A percentile compares a stretch with the other conserved stretches of the same genome.
These are phyloP conservation scores for Tapirus indicus DNA, from an alignment of 2,797 vertebrate species.

Conservation along the genomic window DNA sequence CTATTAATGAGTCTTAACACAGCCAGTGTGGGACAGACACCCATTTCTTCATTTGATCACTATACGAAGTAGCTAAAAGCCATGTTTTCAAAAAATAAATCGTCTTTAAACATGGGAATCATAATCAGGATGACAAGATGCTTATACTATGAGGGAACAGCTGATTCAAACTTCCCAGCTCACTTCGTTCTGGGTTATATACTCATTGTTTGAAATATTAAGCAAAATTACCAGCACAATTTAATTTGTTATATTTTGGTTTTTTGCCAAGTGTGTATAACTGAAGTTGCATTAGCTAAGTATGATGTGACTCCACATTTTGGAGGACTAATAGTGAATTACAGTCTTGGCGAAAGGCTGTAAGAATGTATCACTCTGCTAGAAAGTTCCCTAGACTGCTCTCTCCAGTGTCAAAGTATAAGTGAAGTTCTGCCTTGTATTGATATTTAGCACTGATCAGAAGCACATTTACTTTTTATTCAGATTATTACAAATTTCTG, in stretches of 20 bases:
- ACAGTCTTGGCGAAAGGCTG: neutral
- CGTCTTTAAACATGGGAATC: neutral
- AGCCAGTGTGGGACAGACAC: neutral
- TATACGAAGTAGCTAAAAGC: neutral
- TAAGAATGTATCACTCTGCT: neutral
- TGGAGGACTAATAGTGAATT: neutral
- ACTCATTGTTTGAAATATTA: neutral
- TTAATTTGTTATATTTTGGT: neutral
- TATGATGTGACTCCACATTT: neutral
- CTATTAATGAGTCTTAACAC: neutral
- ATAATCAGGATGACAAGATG: neutral
- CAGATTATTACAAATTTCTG: neutral
- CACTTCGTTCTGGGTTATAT: neutral
- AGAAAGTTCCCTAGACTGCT: neutral
- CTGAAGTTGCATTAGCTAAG: neutral
- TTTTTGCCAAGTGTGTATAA: neutral
- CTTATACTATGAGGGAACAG: neutral
- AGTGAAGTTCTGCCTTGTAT: neutral
- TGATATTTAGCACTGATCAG: neutral
- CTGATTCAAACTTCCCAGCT: neutral
- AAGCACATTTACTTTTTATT: conserved; percentile 9
- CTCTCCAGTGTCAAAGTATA: neutral
- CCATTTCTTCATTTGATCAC: neutral
- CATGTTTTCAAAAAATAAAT: neutral
- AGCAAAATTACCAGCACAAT: neutral